Evolutionary conservation across 2,113 vertebrate species (phyloP).

Genomic region (Ameiurus melas): DNA sequence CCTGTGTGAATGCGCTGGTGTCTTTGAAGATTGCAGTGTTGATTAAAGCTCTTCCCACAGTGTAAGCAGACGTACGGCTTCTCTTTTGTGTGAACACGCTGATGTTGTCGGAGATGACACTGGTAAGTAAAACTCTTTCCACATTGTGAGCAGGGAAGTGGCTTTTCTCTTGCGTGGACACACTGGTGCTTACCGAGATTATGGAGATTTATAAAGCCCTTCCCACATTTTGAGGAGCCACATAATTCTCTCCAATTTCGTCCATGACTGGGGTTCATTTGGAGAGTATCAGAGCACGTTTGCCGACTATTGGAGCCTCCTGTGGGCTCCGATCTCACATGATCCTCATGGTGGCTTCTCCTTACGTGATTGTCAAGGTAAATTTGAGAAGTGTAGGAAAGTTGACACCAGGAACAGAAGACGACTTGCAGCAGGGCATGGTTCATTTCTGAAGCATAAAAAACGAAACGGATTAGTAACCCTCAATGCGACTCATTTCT

Average conservation of each 20-base stretch:
- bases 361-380: slow-evolving; percentile 2
- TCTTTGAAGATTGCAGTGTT: background rate
- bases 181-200: background rate
- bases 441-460: slow-evolving; percentile 9
- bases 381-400: background rate
- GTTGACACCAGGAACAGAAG: background rate
- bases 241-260: too few relatives aligned
- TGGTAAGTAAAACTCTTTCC: background rate
- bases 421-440: background rate
- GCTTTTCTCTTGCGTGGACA: background rate
- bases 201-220: background rate
- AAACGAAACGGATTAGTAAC: slow-evolving; percentile 10
- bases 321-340: background rate
- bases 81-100: background rate
- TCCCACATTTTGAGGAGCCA: background rate
- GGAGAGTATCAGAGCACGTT: background rate
- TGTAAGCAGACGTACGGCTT: background rate
- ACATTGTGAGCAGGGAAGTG: background rate
- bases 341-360: background rate
- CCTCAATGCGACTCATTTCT: background rate
- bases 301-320: background rate
- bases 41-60: background rate
- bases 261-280: background rate
- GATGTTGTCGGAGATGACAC: background rate
- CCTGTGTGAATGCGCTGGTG: background rate